These are phyloP conservation scores for Caenorhabditis wallacei DNA, from an alignment of 2,888 invertebrate species.

Conservation along the genomic window DNA sequence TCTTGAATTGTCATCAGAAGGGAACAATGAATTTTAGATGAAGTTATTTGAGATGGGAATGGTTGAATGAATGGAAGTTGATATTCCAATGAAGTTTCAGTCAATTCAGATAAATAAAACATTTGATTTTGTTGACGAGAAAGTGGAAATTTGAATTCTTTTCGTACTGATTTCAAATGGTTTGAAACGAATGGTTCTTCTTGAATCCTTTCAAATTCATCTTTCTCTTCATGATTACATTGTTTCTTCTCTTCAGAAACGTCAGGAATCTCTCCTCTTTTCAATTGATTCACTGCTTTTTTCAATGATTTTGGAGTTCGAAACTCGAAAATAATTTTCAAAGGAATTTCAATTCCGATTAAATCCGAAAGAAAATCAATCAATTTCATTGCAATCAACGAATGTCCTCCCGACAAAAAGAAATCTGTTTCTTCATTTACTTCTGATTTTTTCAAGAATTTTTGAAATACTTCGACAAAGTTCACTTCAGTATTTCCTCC, in stretches of 20 bases:
- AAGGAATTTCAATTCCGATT: constrained; percentile 52
- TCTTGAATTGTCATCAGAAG: constrained; percentile 54
- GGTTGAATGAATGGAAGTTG: constrained; percentile 64
- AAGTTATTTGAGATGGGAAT: constrained; percentile 31
- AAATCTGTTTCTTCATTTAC: constrained; percentile 66
- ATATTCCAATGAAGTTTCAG: constrained; percentile 43
- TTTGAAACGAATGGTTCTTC: too few species aligned
- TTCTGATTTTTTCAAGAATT: constrained; percentile 14
- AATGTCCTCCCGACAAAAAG: constrained; percentile 76
- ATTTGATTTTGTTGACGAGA: constrained; percentile 67
- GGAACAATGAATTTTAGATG: constrained; percentile 39
- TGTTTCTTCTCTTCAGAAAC: neutral
- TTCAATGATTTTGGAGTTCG: constrained; percentile 61
- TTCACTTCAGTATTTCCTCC: neutral
- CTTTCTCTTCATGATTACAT: neutral
- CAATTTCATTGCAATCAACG: constrained; percentile 72
- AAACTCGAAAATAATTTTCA: constrained; percentile 66
- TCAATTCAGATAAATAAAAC: constrained; percentile 61
- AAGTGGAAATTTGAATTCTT: constrained; percentile 34
- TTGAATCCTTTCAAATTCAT: neutral
- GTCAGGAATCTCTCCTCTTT: neutral
- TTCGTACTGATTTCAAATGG: too few species aligned
- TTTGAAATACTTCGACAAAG: constrained; percentile 27
- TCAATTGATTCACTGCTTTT: constrained; percentile 16
- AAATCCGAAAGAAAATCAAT: constrained; percentile 56